Conservation (phyloP, 2,888 invertebrate species). For the Ochropacha duplaris region DNA sequence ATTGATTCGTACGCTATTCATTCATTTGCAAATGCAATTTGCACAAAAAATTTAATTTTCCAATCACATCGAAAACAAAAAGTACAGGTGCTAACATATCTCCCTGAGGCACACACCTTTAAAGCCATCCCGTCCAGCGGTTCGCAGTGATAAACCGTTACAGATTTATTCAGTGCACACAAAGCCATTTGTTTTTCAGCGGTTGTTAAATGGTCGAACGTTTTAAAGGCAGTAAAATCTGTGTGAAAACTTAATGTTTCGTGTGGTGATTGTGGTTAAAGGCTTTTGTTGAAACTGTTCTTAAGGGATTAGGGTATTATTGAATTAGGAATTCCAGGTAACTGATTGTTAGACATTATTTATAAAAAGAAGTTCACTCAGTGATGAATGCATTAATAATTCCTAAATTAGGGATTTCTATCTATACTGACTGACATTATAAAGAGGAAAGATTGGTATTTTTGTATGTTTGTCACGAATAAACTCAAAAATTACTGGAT, state of each 20-base stretch:
- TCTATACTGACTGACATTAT: too few species aligned
- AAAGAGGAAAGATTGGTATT: too few species aligned
- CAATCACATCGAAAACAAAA: constrained; percentile 7
- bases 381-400: too few species aligned
- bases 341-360: too few species aligned
- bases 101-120: constrained; percentile 50
- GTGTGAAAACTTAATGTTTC: constrained; percentile 38
- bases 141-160: constrained; percentile 66
- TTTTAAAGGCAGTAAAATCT: constrained; percentile 61
- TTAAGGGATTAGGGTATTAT: not conserved
- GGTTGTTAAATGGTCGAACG: constrained; percentile 59
- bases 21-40: too few species aligned
- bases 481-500: too few species aligned
- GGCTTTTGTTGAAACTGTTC: constrained; percentile 19
- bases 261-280: constrained; percentile 32
- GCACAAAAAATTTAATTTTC: not conserved
- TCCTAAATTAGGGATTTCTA: too few species aligned
- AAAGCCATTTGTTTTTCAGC: constrained; percentile 60
- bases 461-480: too few species aligned
- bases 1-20: too few species aligned
- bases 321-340: not conserved
- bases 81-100: constrained; percentile 42
- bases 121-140: constrained; percentile 41
- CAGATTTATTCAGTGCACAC: constrained; percentile 65
- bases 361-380: too few species aligned